Conservation (phyloP, 1,140 invertebrate genomes). For the Harpegnathos saltator region DNA sequence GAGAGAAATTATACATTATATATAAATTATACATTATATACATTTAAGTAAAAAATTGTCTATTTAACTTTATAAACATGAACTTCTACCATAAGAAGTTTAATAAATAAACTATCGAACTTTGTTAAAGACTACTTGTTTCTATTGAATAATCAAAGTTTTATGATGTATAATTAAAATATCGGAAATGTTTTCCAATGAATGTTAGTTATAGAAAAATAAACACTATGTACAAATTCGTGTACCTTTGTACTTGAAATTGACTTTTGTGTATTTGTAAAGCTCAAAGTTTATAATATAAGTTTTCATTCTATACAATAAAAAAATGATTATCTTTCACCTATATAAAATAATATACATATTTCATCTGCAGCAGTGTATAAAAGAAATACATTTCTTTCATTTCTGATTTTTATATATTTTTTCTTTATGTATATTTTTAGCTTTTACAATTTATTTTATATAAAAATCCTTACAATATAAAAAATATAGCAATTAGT, state of each 20-base stretch:
- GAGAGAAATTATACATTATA: conserved; percentile 1
- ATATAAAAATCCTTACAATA: background rate
- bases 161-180: conserved; percentile 34
- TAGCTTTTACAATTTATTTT: background rate
- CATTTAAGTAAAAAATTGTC: conserved; percentile 23
- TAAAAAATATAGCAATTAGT: conserved; percentile 1
- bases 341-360: background rate
- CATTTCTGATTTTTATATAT: background rate
- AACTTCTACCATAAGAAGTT: conserved; percentile 5
- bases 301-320: conserved; percentile 45
- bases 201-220: conserved; percentile 53
- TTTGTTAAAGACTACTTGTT: conserved; percentile 46
- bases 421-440: too few species aligned
- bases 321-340: conserved; percentile 26
- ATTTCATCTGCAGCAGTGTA: background rate
- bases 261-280: conserved; percentile 58
- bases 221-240: conserved; percentile 59
- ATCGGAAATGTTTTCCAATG: conserved; percentile 51
- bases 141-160: conserved; percentile 37
- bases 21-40: conserved; percentile 4
- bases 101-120: conserved; percentile 41
- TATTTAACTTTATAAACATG: conserved; percentile 23
- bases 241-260: conserved; percentile 70
- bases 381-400: background rate
- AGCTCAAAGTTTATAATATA: conserved; percentile 56